phyloP scores from a whole-genome alignment of 2,888 invertebrate species.

The Caprella mutica region DNA sequence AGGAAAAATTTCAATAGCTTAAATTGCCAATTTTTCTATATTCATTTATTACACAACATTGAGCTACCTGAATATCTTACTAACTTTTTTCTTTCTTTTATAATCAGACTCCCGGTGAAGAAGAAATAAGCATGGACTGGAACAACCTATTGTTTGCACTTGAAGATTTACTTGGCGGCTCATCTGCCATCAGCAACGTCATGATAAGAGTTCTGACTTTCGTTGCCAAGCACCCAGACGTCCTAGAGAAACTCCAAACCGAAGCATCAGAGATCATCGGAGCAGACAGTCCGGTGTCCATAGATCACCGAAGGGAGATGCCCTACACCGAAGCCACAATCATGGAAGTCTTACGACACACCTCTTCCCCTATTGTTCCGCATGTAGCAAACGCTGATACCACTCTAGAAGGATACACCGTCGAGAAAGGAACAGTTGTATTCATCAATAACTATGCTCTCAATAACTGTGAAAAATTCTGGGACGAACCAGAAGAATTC shows the following conservation, averaged over 20 bases:
- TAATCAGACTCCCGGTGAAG: conserved; percentile 16
- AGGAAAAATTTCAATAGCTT: conserved; percentile 32
- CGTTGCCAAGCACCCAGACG: conserved; percentile 52
- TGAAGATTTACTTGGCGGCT: conserved; percentile 75
- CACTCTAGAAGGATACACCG: conserved; percentile 55
- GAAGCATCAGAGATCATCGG: conserved; percentile 52
- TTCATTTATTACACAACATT: neutral
- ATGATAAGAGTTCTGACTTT: conserved; percentile 61
- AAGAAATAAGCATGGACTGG: conserved; percentile 52
- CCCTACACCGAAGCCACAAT: conserved; percentile 72
- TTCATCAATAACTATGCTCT: conserved; percentile 73
- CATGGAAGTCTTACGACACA: conserved; percentile 62
- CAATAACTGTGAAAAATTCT: conserved; percentile 60
- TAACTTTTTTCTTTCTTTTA: neutral
- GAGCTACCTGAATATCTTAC: too few relatives aligned
- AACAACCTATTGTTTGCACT: conserved; percentile 54
- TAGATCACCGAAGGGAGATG: conserved; percentile 55
- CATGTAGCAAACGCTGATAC: conserved; percentile 72
- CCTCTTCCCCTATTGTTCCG: conserved; percentile 80
- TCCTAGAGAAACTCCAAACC: conserved; percentile 52
- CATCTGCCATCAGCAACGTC: conserved; percentile 74
- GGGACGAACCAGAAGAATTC: conserved; percentile 60
- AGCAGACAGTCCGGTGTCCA: conserved; percentile 37
- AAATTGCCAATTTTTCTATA: neutral
- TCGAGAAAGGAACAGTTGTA: conserved; percentile 65